phyloP scores from a whole-genome alignment of 2,113 vertebrate species.

The Anarhynchus alexandrinus region DNA sequence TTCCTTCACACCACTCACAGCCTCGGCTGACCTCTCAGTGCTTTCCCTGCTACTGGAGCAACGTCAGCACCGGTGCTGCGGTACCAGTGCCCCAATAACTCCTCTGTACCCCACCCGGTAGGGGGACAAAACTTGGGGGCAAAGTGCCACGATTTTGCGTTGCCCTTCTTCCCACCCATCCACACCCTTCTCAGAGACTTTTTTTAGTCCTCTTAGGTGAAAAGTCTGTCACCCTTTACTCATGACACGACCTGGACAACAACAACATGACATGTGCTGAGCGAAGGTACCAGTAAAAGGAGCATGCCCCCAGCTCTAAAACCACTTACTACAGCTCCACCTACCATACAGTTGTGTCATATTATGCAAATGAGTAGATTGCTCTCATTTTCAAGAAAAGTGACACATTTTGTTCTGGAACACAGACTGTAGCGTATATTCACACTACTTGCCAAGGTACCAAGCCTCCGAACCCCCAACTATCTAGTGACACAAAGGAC shows the following conservation, averaged over 20 bases:
- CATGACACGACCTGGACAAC: background rate
- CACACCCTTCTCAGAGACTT: background rate
- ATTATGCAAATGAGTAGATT: conserved; percentile 8
- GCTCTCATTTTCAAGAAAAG: conserved; percentile 43
- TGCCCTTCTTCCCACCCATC: background rate
- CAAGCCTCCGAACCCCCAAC: background rate
- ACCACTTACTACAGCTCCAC: background rate
- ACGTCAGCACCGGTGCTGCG: rapidly evolving
- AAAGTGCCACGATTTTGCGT: background rate
- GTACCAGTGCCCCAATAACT: background rate
- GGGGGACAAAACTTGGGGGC: background rate
- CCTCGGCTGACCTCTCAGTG: background rate
- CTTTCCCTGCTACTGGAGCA: background rate
- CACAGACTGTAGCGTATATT: background rate
- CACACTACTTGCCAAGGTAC: background rate
- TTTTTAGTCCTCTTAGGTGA: background rate
- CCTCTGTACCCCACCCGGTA: rapidly evolving
- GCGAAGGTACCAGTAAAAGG: background rate
- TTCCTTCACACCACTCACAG: background rate
- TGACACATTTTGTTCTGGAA: conserved; percentile 15
- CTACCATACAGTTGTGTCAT: background rate
- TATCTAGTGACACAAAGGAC: background rate
- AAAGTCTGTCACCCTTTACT: background rate
- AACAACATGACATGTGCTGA: background rate
- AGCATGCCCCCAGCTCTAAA: background rate